Conservation (phyloP, 2,113 vertebrate genomes). For the Ptyas mucosa region DNA sequence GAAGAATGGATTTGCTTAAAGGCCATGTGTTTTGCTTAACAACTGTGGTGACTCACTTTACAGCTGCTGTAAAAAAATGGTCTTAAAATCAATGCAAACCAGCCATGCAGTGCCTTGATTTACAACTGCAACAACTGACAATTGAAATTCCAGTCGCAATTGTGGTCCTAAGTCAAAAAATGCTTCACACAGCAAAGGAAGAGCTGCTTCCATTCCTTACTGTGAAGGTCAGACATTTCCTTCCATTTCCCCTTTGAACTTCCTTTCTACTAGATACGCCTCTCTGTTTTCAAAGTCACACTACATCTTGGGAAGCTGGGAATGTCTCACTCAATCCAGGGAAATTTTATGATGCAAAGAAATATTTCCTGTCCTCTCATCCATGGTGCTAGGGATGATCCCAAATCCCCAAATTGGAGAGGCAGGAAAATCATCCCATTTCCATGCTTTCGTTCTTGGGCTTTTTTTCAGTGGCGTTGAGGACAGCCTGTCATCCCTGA, state of each 20-base stretch:
- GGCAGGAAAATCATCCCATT: not conserved
- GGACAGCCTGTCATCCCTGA: not conserved
- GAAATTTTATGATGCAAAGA: not conserved
- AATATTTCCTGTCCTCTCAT: not conserved
- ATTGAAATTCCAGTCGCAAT: not conserved
- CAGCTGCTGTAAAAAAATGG: not conserved
- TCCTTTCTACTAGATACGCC: not conserved
- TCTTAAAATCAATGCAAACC: not conserved
- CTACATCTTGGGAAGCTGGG: not conserved
- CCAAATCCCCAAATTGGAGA: not conserved
- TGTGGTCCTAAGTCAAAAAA: not conserved
- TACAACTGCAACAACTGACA: not conserved
- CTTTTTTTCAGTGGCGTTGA: not conserved
- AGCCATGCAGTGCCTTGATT: not conserved
- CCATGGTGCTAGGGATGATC: conserved; percentile 18
- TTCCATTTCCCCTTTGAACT: not conserved
- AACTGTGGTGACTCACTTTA: not conserved
- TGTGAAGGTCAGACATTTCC: too few relatives aligned
- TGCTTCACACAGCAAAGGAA: not conserved
- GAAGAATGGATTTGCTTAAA: not conserved
- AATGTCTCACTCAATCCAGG: too few relatives aligned
- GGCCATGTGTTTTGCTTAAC: not conserved
- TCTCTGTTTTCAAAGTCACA: not conserved
- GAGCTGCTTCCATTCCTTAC: not conserved
- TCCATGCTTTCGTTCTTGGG: too few relatives aligned